These are phyloP conservation scores for Perithous albicinctus DNA, from an alignment of 2,888 invertebrate genomes.

Conservation along the genomic window DNA sequence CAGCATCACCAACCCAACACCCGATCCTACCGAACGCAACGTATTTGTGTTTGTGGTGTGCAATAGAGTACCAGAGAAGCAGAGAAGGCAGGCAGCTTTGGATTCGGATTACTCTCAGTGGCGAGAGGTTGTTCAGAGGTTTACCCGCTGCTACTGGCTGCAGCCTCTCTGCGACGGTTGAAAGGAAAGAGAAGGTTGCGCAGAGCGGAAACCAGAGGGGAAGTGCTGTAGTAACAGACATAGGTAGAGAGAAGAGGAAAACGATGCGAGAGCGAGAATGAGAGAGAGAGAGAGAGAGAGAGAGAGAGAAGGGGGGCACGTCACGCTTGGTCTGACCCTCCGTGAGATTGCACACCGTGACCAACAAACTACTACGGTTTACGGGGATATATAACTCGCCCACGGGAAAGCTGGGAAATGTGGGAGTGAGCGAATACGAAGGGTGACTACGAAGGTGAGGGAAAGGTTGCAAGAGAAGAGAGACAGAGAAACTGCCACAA, in stretches of 20 bases:
- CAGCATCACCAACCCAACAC: background rate
- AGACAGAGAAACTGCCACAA: slow-evolving; percentile 44
- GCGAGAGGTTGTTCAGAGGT: slow-evolving; percentile 21
- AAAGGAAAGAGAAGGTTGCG: slow-evolving; percentile 16
- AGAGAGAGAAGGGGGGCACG: slow-evolving; percentile 60
- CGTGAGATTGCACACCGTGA: slow-evolving; percentile 79
- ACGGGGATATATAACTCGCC: slow-evolving; percentile 75
- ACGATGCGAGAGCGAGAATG: background rate
- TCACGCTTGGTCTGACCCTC: slow-evolving; percentile 77
- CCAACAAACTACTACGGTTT: slow-evolving; percentile 80
- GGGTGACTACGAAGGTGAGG: slow-evolving; percentile 17
- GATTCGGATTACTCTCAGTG: slow-evolving; percentile 40
- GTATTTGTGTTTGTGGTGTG: slow-evolving; percentile 52
- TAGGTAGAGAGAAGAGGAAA: slow-evolving; percentile 12
- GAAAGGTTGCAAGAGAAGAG: slow-evolving; percentile 2
- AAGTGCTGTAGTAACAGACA: background rate
- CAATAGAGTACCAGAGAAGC: slow-evolving; percentile 29
- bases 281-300: slow-evolving; percentile 29
- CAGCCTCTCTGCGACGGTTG: slow-evolving; percentile 30
- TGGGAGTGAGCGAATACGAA: slow-evolving; percentile 16
- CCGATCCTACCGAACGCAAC: slow-evolving; percentile 27
- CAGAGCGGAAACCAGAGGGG: background rate
- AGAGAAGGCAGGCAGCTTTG: slow-evolving; percentile 43
- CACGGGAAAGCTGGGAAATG: slow-evolving; percentile 10
- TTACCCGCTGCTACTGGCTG: slow-evolving; percentile 27